Conservation (phyloP, 2,888 invertebrate genomes). For the Poecilus cupreus region DNA sequence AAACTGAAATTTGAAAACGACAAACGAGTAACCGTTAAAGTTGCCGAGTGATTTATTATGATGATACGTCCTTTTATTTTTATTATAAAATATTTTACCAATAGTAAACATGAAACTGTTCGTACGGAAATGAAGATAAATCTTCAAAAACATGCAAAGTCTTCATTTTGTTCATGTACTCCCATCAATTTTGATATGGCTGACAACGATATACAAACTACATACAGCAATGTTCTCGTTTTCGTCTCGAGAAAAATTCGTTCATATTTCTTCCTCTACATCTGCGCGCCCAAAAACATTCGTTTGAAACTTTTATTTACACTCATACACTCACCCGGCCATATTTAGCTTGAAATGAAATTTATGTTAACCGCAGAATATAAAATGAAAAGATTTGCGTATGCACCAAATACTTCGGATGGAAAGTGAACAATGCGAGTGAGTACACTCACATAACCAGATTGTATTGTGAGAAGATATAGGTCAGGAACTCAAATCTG, state of each 20-base stretch:
- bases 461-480: neutral
- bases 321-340: neutral
- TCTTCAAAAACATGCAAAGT: neutral
- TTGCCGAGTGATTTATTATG: no score
- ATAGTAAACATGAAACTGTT: slow-evolving; percentile 1
- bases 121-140: slow-evolving; percentile 20
- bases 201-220: slow-evolving; percentile 8
- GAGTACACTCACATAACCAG: slow-evolving; percentile 1
- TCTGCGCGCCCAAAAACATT: neutral
- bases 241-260: slow-evolving; percentile 2
- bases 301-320: slow-evolving; percentile 25
- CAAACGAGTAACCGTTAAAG: no score
- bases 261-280: slow-evolving; percentile 25
- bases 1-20: no score
- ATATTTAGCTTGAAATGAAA: slow-evolving; percentile 19
- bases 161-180: neutral
- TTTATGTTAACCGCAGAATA: slow-evolving; percentile 30
- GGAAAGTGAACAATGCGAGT: slow-evolving; percentile 27
- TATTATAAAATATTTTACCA: slow-evolving; percentile 5
- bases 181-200: slow-evolving; percentile 35
- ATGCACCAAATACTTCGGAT: neutral
- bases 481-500: neutral
- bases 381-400: slow-evolving; percentile 24
- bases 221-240: slow-evolving; percentile 12
- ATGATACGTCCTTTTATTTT: neutral